Evolutionary conservation across 2,113 vertebrate genomes (phyloP), one percentile per base, ranked within the genome.

Genomic region (Symphodus melops): DNA sequence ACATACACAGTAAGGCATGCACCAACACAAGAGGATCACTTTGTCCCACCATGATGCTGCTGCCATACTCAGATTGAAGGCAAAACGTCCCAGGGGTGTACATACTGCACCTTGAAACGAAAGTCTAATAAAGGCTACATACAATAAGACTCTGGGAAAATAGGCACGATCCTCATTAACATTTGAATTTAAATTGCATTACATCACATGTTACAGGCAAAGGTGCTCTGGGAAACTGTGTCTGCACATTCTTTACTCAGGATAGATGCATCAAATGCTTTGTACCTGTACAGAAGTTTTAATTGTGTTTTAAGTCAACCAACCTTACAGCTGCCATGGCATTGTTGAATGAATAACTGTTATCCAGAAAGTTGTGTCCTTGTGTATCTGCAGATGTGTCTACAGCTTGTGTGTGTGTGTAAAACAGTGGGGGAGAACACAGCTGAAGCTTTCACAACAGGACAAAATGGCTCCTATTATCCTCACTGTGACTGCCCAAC

Each of bases 401-500:
- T 56, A 55, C 64, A 69, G 71, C 55, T 76, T 75, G 37, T 1
- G 4, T 25, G 25, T 49, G 51, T 49, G 60, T 61, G 56, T 77
- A 69, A 55, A 73, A 82, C 82, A 89, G 64, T 57, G 46, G 74
- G 69, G 82, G 63, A 72, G 68, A 81, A 60, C 48, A 52, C 59
- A 52, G 72, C 70, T 54, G 57, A 85, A 75, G 63, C 66, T 65
- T 56, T 73, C 71, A 71, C 88, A 86, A 87, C 86, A 72, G 85
- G 85, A 52, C 39, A 79, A 84, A 90, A 82, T 83, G 62, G 52
- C 62, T 85, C 68, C 60, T 62, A 85, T 92, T 91, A 92, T 90
- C 83, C 79, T 80, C 55, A 57, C 83, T 66, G 81, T 74, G 87
- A 83, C 78, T 63, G 68, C 39, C 57, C 37, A 21, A 51, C 62